phyloP scores from a whole-genome alignment of 2,888 invertebrate genomes.

The Drymonia ruficornis region DNA sequence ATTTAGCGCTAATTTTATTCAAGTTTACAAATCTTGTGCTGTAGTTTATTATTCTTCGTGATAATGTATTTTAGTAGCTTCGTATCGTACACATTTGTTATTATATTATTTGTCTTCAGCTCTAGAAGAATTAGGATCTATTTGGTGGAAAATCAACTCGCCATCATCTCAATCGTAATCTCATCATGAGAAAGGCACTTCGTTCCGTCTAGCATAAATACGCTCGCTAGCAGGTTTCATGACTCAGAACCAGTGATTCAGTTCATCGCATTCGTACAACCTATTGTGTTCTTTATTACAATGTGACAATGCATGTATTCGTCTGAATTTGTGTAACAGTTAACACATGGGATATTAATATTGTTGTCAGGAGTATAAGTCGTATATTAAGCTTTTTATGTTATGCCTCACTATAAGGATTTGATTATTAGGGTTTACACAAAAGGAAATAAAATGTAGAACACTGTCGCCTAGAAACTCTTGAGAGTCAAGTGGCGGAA shows the following conservation, averaged over 20 bases:
- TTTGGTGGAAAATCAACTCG: slow-evolving; percentile 18
- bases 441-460: background rate
- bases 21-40: background rate
- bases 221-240: slow-evolving; percentile 31
- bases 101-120: slow-evolving; percentile 5
- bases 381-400: slow-evolving; percentile 34
- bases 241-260: slow-evolving; percentile 41
- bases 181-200: slow-evolving; percentile 32
- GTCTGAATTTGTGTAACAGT: slow-evolving; percentile 13
- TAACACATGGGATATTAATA: slow-evolving; percentile 35
- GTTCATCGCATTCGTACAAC: slow-evolving; percentile 18
- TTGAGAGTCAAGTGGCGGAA: background rate
- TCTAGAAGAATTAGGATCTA: slow-evolving; percentile 26
- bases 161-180: slow-evolving; percentile 31
- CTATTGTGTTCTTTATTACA: slow-evolving; percentile 25
- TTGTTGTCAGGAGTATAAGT: slow-evolving; percentile 33
- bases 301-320: slow-evolving; percentile 29
- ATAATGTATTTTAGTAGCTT: background rate
- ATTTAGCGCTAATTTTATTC: slow-evolving; percentile 3
- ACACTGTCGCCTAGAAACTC: background rate
- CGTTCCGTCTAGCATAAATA: slow-evolving; percentile 30
- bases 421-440: slow-evolving; percentile 25
- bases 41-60: background rate
- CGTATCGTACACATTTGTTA: background rate
- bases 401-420: slow-evolving; percentile 33